These are phyloP conservation scores for Epinotia bilunana DNA, from an alignment of 2,888 invertebrate species.

Conservation along the genomic window DNA sequence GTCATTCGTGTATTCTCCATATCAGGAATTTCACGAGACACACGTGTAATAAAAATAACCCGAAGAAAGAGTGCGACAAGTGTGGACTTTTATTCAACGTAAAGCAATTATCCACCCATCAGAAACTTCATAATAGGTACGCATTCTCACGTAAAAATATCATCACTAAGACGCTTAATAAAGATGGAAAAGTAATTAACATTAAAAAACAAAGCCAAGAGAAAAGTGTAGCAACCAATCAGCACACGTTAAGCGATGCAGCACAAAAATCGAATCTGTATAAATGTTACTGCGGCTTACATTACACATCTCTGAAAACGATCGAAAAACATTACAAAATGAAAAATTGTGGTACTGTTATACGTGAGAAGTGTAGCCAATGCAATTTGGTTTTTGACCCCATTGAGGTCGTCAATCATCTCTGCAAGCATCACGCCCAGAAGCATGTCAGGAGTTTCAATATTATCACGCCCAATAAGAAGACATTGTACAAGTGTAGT, in stretches of 20 bases:
- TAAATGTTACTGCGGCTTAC: conserved; percentile 58
- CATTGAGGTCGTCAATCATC: conserved; percentile 55
- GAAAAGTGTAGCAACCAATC: neutral
- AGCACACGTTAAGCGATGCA: neutral
- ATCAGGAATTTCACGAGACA: neutral
- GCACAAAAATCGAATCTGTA: conserved; percentile 48
- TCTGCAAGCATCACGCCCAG: conserved; percentile 56
- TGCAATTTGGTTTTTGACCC: conserved; percentile 58
- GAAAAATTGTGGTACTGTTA: conserved; percentile 47
- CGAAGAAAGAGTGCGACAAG: neutral
- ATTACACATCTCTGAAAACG: conserved; percentile 53
- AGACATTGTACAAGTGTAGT: conserved; percentile 31
- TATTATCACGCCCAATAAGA: conserved; percentile 26
- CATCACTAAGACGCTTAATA: conserved; percentile 22
- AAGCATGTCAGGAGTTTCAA: conserved; percentile 3
- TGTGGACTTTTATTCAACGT: neutral
- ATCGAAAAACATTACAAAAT: conserved; percentile 53
- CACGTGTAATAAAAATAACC: conserved; percentile 24
- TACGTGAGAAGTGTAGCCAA: conserved; percentile 58
- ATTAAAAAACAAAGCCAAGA: conserved; percentile 17
- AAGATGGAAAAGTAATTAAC: conserved; percentile 10
- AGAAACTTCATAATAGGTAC: neutral
- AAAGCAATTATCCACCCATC: neutral
- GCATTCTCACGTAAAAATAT: conserved; percentile 22
- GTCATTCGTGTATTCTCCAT: neutral